Evolutionary conservation across 2,113 vertebrate genomes (phyloP).

Genomic region (Campylomormyrus numenius): DNA sequence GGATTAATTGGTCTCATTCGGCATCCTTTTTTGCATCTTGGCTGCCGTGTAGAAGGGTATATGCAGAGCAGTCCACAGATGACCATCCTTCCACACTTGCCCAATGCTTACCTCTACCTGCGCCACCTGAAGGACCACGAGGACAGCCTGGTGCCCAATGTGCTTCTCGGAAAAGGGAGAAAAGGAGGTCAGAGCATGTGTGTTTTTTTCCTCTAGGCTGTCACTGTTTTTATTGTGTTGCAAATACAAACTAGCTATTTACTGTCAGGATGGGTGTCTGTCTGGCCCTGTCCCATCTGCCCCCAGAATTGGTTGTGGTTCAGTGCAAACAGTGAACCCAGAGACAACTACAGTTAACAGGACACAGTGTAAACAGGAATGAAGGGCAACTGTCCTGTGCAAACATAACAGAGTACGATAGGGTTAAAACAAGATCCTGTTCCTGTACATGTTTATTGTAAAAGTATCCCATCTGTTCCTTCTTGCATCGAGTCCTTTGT

Average conservation of each 20-base stretch:
- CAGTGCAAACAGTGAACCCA: background rate
- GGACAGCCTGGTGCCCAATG: slow-evolving; percentile 57
- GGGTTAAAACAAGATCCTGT: no score
- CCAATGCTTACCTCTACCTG: slow-evolving; percentile 61
- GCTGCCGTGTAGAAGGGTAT: slow-evolving; percentile 43
- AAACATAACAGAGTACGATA: no score
- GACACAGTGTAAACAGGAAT: no score
- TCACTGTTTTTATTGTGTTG: background rate
- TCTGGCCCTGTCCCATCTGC: background rate
- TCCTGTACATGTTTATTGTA: no score
- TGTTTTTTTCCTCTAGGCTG: background rate
- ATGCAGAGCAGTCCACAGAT: slow-evolving; percentile 26
- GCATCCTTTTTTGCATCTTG: background rate
- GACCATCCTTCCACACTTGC: slow-evolving; percentile 33
- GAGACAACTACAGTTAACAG: no score
- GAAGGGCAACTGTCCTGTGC: no score
- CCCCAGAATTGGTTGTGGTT: no score
- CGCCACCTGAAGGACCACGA: slow-evolving; percentile 64
- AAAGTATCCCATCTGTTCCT: no score
- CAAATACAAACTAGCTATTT: background rate
- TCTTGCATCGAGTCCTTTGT: no score
- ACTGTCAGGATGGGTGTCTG: background rate
- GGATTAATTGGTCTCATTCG: background rate
- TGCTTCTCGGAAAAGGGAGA: slow-evolving; percentile 64
- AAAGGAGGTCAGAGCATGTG: slow-evolving; percentile 59